Conservation (phyloP, 2,113 vertebrate species). For the Entosphenus tridentatus region DNA sequence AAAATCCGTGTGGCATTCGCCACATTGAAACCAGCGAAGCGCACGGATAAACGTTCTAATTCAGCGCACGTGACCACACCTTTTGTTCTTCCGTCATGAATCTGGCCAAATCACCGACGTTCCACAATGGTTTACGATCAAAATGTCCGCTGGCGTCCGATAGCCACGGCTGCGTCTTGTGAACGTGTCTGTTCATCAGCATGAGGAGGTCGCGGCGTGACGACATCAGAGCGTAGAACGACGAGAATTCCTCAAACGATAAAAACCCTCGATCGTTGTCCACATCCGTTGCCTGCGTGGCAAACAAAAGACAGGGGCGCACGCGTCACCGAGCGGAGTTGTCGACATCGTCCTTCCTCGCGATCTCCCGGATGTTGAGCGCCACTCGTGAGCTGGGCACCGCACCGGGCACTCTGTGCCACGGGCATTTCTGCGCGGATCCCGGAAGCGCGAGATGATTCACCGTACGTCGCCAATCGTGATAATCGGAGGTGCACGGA, state of each 20-base stretch:
- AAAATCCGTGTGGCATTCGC: not conserved
- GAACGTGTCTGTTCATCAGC: conserved; percentile 62
- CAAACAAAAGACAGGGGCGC: not conserved
- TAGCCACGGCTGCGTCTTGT: conserved; percentile 56
- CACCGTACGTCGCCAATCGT: no score
- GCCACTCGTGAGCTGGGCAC: no score
- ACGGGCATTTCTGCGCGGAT: no score
- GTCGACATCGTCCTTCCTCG: no score
- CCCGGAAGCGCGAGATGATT: no score
- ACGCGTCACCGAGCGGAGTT: no score
- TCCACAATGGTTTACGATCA: conserved; percentile 17
- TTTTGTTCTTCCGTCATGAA: conserved; percentile 73
- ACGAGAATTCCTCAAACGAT: conserved; percentile 78
- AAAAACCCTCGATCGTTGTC: conserved; percentile 81
- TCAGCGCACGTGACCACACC: conserved; percentile 20
- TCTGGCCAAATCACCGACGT: conserved; percentile 49
- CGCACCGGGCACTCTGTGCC: no score
- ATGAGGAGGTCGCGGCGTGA: conserved; percentile 68
- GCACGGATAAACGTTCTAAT: no score
- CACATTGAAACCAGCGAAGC: conserved; percentile 3
- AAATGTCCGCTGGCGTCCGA: no score
- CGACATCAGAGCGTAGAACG: conserved; percentile 99
- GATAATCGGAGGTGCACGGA: no score
- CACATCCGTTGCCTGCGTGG: conserved; percentile 67
- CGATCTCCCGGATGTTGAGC: no score